Evolutionary conservation across 2,113 vertebrate species (phyloP).

Genomic region (Lepidothrix coronata): DNA sequence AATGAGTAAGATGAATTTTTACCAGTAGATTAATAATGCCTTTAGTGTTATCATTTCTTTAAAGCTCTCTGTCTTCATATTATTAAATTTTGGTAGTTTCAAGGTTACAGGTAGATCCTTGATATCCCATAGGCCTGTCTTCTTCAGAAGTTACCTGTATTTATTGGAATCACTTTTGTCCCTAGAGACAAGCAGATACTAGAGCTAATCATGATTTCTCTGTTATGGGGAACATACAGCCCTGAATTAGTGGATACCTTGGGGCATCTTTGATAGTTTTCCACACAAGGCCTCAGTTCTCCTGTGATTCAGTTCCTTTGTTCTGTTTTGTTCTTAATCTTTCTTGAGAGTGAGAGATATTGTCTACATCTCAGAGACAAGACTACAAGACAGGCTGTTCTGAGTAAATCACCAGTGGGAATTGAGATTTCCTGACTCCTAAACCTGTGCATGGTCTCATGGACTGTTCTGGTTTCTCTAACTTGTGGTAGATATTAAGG

Average conservation of each 20-base stretch:
- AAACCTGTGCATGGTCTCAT: not conserved
- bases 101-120: not conserved
- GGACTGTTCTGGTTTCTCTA: not conserved
- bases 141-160: not conserved
- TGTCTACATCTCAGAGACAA: not conserved
- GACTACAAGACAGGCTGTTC: not conserved
- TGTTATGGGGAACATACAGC: not conserved
- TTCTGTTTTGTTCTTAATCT: not conserved
- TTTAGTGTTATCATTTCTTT: not conserved
- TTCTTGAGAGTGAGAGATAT: not conserved
- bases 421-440: not conserved
- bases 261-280: not conserved
- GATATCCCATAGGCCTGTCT: not conserved
- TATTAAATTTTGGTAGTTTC: not conserved
- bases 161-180: not conserved
- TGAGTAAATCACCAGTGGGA: not conserved
- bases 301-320: not conserved
- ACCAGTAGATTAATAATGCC: not conserved
- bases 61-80: not conserved
- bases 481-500: not conserved
- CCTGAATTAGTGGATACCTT: not conserved
- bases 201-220: not conserved
- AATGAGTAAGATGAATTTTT: slow-evolving; percentile 73
- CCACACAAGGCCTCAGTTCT: not conserved
- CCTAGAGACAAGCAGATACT: not conserved